A percentile compares a stretch with the other conserved stretches of the same genome.
These are phyloP conservation scores for Sycophila texana DNA, from an alignment of 2,888 invertebrate species.

Conservation along the genomic window DNA sequence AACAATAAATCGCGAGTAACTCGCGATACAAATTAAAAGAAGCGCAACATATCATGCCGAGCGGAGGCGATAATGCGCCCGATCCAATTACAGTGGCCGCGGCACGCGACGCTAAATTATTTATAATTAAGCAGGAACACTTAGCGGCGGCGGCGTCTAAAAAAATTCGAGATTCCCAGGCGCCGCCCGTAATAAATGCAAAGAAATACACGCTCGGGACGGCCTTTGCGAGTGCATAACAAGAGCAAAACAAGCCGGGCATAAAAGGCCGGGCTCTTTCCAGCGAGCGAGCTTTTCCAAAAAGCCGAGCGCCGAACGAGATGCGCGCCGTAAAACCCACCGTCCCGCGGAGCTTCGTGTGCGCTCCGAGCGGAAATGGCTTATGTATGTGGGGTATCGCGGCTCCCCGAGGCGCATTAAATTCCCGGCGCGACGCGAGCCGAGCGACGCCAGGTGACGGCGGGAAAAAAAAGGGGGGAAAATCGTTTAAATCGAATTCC, in stretches of 20 bases:
- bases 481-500: conserved; percentile 57
- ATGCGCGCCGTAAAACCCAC: neutral
- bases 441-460: conserved; percentile 8
- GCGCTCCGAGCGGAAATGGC: conserved; percentile 44
- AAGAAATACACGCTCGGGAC: conserved; percentile 16
- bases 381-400: conserved; percentile 26
- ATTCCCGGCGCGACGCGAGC: conserved; percentile 24
- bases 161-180: conserved; percentile 3
- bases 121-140: conserved; percentile 32
- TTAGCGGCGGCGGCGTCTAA: neutral
- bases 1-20: no score
- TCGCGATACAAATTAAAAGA: no score
- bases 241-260: conserved; percentile 19
- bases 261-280: neutral
- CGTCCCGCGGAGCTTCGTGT: neutral
- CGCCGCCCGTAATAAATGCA: conserved; percentile 2
- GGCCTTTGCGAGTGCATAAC: neutral
- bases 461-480: conserved; percentile 39
- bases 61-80: conserved; percentile 8
- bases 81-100: conserved; percentile 24
- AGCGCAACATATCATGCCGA: no score
- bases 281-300: conserved; percentile 5
- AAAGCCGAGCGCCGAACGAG: conserved; percentile 10
- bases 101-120: conserved; percentile 23
- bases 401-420: conserved; percentile 43